Conservation (phyloP, 2,797 vertebrate genomes). For the Dermochelys coriacea region DNA sequence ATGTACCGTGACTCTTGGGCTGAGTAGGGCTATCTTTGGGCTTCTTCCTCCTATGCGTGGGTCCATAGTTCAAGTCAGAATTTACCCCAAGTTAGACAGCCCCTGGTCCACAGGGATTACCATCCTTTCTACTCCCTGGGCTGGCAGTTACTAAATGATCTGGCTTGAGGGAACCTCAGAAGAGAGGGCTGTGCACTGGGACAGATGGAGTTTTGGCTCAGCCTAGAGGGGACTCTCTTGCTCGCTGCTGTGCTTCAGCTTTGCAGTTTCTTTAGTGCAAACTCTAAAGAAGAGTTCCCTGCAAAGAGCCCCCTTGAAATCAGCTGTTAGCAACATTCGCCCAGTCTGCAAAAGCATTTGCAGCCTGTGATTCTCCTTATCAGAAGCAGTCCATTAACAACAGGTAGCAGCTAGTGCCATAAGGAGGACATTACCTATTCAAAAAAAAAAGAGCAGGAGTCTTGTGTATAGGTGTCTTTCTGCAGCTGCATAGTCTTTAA, state of each 20-base stretch:
- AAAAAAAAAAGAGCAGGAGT: background rate
- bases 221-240: background rate
- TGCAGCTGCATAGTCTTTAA: background rate
- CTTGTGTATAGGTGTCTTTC: background rate
- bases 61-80: no score
- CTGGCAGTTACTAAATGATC: background rate
- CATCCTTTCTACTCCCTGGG: background rate
- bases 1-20: background rate
- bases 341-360: background rate
- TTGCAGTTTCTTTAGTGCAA: background rate
- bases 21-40: background rate
- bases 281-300: background rate
- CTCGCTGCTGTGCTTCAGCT: background rate
- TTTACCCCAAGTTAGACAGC: background rate
- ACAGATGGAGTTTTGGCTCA: background rate
- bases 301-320: background rate
- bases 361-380: background rate
- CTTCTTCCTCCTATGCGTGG: no score
- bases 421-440: background rate
- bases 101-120: background rate
- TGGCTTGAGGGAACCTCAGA: background rate
- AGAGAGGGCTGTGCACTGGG: background rate
- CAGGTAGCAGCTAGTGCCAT: background rate
- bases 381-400: background rate
- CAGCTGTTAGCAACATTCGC: background rate